Percentiles rank a stretch among this genome's conserved stretches.
Conservation (phyloP, 1,140 invertebrate genomes). For the Calycopis cecrops region DNA sequence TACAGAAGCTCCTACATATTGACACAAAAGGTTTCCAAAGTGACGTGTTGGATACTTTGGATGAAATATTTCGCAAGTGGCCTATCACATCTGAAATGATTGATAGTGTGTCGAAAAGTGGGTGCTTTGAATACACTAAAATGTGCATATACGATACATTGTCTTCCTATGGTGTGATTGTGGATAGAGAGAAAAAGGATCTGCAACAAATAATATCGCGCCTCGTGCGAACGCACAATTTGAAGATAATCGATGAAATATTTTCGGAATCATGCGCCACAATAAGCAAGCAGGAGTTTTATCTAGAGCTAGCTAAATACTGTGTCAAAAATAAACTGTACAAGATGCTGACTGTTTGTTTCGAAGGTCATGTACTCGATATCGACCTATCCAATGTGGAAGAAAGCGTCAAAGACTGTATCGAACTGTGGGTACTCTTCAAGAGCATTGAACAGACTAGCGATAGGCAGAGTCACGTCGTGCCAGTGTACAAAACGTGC, state of each 20-base stretch:
- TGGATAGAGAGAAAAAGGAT: slow-evolving; percentile 69
- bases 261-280: slow-evolving; percentile 73
- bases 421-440: slow-evolving; percentile 69
- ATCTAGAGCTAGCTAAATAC: slow-evolving; percentile 72
- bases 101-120: slow-evolving; percentile 59
- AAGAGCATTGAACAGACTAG: slow-evolving; percentile 68
- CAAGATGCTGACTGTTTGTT: slow-evolving; percentile 67
- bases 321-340: slow-evolving; percentile 74
- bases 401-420: slow-evolving; percentile 58
- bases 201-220: slow-evolving; percentile 73
- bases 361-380: slow-evolving; percentile 60
- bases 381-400: slow-evolving; percentile 56
- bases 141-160: slow-evolving; percentile 75
- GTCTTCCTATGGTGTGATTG: slow-evolving; percentile 74
- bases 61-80: slow-evolving; percentile 72
- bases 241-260: slow-evolving; percentile 73
- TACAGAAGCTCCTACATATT: slow-evolving; percentile 56
- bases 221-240: slow-evolving; percentile 71
- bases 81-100: slow-evolving; percentile 78
- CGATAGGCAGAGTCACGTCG: slow-evolving; percentile 62
- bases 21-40: slow-evolving; percentile 54
- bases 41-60: slow-evolving; percentile 60
- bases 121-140: slow-evolving; percentile 72
- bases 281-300: slow-evolving; percentile 73
- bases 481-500: slow-evolving; percentile 69